Evolutionary conservation across 2,888 invertebrate species (phyloP), one percentile per base, ranked within the genome.

Genomic region (Sphinx pinastri): DNA sequence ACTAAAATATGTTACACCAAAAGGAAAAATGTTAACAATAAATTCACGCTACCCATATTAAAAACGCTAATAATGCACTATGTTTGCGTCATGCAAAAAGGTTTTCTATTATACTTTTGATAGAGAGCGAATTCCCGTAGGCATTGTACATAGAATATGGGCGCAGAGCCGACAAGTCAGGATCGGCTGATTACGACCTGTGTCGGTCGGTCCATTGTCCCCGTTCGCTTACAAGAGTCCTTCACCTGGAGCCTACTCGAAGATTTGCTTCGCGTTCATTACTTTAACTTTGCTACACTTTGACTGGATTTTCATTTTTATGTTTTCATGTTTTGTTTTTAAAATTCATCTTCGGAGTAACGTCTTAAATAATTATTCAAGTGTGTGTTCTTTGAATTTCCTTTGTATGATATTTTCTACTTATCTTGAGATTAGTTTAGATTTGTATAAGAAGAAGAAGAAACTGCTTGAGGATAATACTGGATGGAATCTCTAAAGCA

Each of bases 161-260:
- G 19, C n/a, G 16, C 51, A 52, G 69, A 69, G 45, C 19, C 59
- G 52, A 69, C 54, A 63, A 60, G 60, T 60, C 60, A 68, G 71
- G 74, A 71, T 74, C 70, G 66, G 68, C 71, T 67, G 67, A 70
- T 47, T 63, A 69, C 67, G 68, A 72, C 71, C 60, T 68, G 68
- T 69, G 71, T 68, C 66, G 67, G 72, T 70, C 66, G 69, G 68
- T 71, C 70, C 66, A 71, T 71, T 71, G 71, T 71, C 71, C 51
- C 58, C 52, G 52, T 25, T 58, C 70, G 51, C 58, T 68, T 66
- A 58, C 63, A 54, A 25, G 58, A 47, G 25, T 66, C 68, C 19
- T 31, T 55, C 55, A 55, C 55, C 47, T 68, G 67, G 11, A 63
- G 51, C 67, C 51, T 57, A 49, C 68, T 71, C 57, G 68, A 71